A percentile compares a stretch with the other conserved stretches of the same genome.
phyloP scores from a whole-genome alignment of 2,797 vertebrate genomes.

The Rhinophrynus dorsalis region DNA sequence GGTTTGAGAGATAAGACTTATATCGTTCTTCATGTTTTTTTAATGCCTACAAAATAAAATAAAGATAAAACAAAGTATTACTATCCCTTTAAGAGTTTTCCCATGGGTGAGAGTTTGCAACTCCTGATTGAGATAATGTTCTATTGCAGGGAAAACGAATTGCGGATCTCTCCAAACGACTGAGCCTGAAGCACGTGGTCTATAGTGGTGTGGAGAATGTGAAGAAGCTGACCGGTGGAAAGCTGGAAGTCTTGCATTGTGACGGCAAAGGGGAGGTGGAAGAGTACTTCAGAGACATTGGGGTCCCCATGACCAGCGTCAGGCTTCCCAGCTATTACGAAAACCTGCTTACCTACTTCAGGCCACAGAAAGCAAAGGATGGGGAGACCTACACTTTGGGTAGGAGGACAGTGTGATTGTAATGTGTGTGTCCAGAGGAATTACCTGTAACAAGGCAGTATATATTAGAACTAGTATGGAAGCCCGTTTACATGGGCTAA shows the following conservation, averaged over 20 bases:
- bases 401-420: too few species aligned
- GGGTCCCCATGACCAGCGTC: constrained; percentile 56
- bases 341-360: constrained; percentile 64
- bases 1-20: too few species aligned
- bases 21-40: too few species aligned
- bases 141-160: constrained; percentile 60
- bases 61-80: too few species aligned
- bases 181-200: constrained; percentile 56
- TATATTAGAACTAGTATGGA: too few species aligned
- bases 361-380: constrained; percentile 46
- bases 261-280: constrained; percentile 65
- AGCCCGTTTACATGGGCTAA: too few species aligned
- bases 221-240: constrained; percentile 54
- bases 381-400: constrained; percentile 58
- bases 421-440: too few species aligned
- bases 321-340: constrained; percentile 61
- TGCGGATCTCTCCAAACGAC: constrained; percentile 57
- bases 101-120: too few species aligned
- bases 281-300: constrained; percentile 56
- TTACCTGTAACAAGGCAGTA: too few species aligned
- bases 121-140: too few species aligned
- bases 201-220: constrained; percentile 68
- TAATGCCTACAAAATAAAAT: too few species aligned
- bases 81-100: too few species aligned
- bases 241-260: constrained; percentile 60